phyloP scores from a whole-genome alignment of 2,113 vertebrate genomes.

The Pseudopipra pipra region DNA sequence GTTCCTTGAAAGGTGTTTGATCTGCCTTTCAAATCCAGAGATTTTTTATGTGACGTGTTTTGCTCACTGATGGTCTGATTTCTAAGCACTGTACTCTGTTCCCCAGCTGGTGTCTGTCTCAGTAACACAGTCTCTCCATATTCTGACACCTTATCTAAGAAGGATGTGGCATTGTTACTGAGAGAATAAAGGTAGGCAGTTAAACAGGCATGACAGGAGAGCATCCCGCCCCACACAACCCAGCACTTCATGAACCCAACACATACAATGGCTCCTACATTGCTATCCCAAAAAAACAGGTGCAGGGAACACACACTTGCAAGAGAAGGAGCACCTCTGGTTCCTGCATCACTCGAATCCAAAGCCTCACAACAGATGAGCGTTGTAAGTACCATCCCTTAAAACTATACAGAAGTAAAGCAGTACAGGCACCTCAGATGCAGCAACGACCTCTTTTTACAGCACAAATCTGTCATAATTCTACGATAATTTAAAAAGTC shows the following conservation, averaged over 20 bases:
- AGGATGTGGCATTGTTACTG: slow-evolving; percentile 35
- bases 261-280: neutral
- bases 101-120: slow-evolving; percentile 26
- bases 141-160: slow-evolving; percentile 34
- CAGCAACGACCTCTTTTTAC: neutral
- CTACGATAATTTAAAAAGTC: neutral
- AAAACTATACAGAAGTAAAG: neutral
- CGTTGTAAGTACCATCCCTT: fast-evolving
- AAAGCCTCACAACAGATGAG: neutral
- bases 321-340: neutral
- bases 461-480: neutral
- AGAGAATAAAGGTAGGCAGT: neutral
- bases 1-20: neutral
- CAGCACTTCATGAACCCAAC: neutral
- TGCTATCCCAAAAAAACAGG: neutral
- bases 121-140: slow-evolving; percentile 37
- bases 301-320: neutral
- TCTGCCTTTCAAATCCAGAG: slow-evolving; percentile 10
- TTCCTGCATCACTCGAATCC: neutral
- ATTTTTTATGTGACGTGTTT: neutral
- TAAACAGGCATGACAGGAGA: neutral
- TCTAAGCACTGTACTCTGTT: slow-evolving; percentile 11
- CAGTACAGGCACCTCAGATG: neutral
- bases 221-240: neutral
- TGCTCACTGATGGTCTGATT: slow-evolving; percentile 12